Evolutionary conservation across 2,113 vertebrate genomes (phyloP), one percentile per base, ranked within the genome.

Genomic region (Tetrax tetrax): DNA sequence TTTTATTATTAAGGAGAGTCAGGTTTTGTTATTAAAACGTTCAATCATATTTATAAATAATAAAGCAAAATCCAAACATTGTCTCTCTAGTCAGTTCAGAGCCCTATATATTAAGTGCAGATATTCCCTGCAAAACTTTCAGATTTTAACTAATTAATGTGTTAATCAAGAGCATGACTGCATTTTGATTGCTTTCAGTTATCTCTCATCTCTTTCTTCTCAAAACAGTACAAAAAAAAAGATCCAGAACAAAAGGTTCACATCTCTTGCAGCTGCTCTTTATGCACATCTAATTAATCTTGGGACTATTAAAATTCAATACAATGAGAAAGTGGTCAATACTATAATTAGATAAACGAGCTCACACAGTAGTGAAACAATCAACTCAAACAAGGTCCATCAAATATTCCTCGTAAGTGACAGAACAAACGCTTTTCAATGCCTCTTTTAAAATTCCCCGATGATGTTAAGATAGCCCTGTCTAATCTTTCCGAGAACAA

Each of bases 351-450:
- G 63, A 93, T 93, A 93, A 97, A 93, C 0, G 48, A 82, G 50
- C 93, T 95, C 92, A 90, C 74, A 51, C 51, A 81, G 87, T 33
- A 70, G 51, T 93, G 54, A 94, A 83, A 95, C 85, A 96, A 94
- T 95, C 79, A 92, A 93, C 96, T 96, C 90, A 96, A 96, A 96
- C 48, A 60, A 76, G 43, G 78, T 95, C 93, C 89, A 85, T 93
- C 90, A 97, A 96, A 93, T 90, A 86, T 87, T 94, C 35, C 4
- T 93, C 75, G 19, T 86, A 93, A 97, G 87, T 90, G 95, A 96
- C 75, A 37, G 56, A 95, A 89, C 57, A 83, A 91, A 91, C 92
- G 79, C 11, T 1, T 95, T 94, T 96, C 83, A 93, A 80, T 85
- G 64, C 51, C 92, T 76, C 28, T 41, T 97, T 90, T 82, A 63